Base-by-base conservation (phyloP, 2,888 invertebrate genomes). In the Zygothrica quintamaculata region DNA sequence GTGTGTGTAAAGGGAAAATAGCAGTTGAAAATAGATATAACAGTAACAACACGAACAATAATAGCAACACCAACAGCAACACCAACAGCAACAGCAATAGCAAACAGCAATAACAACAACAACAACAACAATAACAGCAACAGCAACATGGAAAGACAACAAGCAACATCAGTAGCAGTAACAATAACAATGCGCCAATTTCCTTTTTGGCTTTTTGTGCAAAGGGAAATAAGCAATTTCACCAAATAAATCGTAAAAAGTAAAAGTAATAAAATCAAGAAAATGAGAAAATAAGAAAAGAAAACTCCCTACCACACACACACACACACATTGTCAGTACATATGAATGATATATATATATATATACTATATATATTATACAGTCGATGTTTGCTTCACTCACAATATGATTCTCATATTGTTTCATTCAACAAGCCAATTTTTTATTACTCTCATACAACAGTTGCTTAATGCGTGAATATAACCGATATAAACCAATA, bases 201-300 rank as follows among this genome's bases (percentile, higher is more conserved):
- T 76, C 64, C 73, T 73, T 64, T 64, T 65, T 74, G 53, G 64
- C 66, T 75, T 51, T 44, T 52, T 48, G 52, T 48, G 44, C 31
- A 51, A 65, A 84, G 70, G 82, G 84, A 82, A 82, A 82, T 81
- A 84, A 77, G 85, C 84, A 82, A 84, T 84, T 82, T 82, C 79
- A 65, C 79, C 85, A 84, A 80, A 82, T 82, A 82, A 82, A 82
- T 84, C 82, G 85, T 84, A 77, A 82, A 82, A 84, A 84, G 85
- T 77, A 82, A 82, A 84, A 84, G 82, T 84, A 82, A 82, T 84
- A 82, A 82, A 82, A 82, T 82, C 74, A 84, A 70, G 78, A 81
- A 84, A 84, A 84, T 82, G 81, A 76, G 81, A 82, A 70, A 40
- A 39, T 9, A 39, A 29, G 29, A 29, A 71, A 84, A 67, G 62